Percentiles rank a stretch among this genome's conserved stretches.
Evolutionary conservation across 2,888 invertebrate genomes (phyloP).

Genomic region (Schizaphis graminum): DNA sequence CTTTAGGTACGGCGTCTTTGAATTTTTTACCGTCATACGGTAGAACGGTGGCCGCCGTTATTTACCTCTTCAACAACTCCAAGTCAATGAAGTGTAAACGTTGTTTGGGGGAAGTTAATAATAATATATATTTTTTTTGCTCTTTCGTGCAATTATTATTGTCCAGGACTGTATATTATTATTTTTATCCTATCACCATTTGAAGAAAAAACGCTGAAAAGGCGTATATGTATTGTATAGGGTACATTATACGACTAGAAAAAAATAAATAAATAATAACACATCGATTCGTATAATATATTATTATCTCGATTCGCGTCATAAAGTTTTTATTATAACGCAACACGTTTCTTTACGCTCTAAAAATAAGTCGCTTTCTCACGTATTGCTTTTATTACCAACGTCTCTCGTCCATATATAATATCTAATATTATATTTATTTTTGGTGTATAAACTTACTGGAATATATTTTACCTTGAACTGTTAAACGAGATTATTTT

Average conservation of each 20-base stretch:
- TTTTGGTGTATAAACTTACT: background rate
- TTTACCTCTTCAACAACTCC: background rate
- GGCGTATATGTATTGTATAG: background rate
- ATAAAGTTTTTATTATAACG: constrained; percentile 35
- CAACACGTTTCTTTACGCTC: constrained; percentile 29
- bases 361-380: background rate
- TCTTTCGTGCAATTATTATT: background rate
- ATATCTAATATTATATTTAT: background rate
- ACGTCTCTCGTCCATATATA: background rate
- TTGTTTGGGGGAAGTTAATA: background rate
- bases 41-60: background rate
- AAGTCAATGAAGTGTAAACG: background rate
- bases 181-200: background rate
- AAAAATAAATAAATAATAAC: constrained; percentile 10
- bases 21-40: background rate
- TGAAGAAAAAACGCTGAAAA: background rate
- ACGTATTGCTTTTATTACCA: constrained; percentile 25
- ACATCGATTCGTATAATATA: constrained; percentile 4
- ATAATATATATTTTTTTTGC: background rate
- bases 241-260: background rate
- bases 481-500: background rate
- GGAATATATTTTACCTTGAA: background rate
- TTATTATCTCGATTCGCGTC: constrained; percentile 32
- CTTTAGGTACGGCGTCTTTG: background rate
- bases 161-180: background rate